Base-by-base conservation (phyloP, 2,113 vertebrate genomes). In the Corynorhinus townsendii region DNA sequence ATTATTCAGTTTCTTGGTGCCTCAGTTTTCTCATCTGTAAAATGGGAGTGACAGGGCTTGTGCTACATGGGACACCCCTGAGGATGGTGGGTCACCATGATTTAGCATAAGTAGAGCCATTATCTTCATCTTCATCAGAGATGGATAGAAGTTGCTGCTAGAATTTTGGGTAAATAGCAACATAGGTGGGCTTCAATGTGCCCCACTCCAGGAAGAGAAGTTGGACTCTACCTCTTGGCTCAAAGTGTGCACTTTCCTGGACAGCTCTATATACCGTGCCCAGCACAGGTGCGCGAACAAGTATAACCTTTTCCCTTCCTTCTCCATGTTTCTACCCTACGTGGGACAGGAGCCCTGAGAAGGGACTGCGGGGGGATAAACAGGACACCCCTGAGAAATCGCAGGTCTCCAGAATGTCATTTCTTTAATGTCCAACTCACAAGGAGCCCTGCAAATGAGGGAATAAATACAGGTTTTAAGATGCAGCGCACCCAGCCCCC, bases 381-480 rank as follows among this genome's bases (percentile, higher is more conserved):
- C 15, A 52, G 26, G 66, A 75, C 28, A 14, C 16, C 43, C 89
- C 35, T 38, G 35, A 82, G 73, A 92, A 93, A 59, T 16, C 77
- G 45, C 11, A 45, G 69, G 3, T 47, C 62, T 73, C 69, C 68
- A 59, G 59, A 47, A 54, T 26, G 16, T 73, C 33, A 5, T 30
- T 40, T 30, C 59, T 96, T 96, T 95, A 96, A 95, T 93, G 79
- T 77, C 92, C 22, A 49, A 24, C 33, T 35, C 11, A 2, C 54
- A 16, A 30, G 30, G 54, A 11, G 28, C 47, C 75, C 56, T 14
- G 56, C 71, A 33, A 76, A 54, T 47, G 22, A 79, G 40, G 35
- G 71, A 96, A 93, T 94, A 95, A 97, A 96, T 94, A 94, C 47
- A 91, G 20, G 49, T 8, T 24, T 49, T 24, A 24, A 52, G 77